Percentiles rank a stretch among this genome's conserved stretches.
Conservation (phyloP, 2,113 vertebrate genomes). For the Ramphastos sulfuratus region DNA sequence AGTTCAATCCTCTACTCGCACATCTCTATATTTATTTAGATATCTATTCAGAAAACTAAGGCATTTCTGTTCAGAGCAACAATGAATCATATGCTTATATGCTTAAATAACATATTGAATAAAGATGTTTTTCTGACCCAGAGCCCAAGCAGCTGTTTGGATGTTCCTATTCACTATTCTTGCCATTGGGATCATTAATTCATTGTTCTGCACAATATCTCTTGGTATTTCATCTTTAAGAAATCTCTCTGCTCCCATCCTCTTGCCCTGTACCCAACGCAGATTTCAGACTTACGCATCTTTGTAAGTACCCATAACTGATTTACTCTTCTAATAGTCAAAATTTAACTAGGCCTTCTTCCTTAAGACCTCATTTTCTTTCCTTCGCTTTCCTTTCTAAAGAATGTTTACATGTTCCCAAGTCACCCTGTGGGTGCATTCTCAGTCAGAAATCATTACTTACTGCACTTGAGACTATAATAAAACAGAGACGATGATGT, state of each 20-base stretch:
- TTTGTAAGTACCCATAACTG: background rate
- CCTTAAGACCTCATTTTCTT: background rate
- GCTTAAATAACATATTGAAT: background rate
- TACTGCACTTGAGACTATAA: background rate
- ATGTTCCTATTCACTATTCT: background rate
- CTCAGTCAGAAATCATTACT: background rate
- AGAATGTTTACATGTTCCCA: background rate
- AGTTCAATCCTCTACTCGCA: background rate
- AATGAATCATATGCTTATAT: background rate
- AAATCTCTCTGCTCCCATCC: background rate
- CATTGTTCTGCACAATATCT: background rate
- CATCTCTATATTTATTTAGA: background rate
- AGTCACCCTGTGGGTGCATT: background rate
- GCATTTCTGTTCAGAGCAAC: background rate
- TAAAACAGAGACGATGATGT: background rate
- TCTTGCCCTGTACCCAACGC: background rate
- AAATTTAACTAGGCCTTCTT: background rate
- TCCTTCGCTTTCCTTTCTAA: background rate
- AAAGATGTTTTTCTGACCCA: background rate
- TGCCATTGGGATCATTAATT: conserved; percentile 1
- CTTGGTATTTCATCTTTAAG: background rate
- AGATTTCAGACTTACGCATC: background rate
- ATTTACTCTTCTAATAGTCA: background rate
- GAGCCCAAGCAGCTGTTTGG: background rate
- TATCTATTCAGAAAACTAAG: background rate